Conservation (phyloP, 2,113 vertebrate species). For the Corydoras maculifer region DNA sequence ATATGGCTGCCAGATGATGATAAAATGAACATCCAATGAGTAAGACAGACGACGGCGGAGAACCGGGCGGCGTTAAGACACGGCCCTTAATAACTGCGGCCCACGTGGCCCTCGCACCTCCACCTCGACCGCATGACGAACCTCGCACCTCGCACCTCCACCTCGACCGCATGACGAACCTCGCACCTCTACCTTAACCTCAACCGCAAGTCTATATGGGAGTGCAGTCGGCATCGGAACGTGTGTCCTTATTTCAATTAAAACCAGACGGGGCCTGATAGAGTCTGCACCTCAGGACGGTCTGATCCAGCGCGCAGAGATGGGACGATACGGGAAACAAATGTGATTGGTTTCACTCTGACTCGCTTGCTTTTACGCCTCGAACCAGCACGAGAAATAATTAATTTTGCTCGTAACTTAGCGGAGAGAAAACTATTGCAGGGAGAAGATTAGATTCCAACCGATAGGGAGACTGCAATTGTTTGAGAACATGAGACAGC, state of each 20-base stretch:
- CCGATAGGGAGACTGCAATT: too few relatives aligned
- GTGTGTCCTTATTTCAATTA: constrained; percentile 64
- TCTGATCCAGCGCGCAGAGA: constrained; percentile 48
- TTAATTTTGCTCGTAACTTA: constrained; percentile 39
- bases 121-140: neutral
- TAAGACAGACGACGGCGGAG: constrained; percentile 28
- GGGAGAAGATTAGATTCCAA: too few relatives aligned
- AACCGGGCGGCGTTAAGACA: too few relatives aligned
- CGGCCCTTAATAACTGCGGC: constrained; percentile 20
- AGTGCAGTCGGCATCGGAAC: constrained; percentile 42
- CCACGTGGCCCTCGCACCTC: constrained; percentile 17
- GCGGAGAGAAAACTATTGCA: too few relatives aligned
- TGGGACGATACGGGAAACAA: constrained; percentile 55
- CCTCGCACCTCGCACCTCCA: constrained; percentile 3
- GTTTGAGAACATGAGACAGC: too few relatives aligned
- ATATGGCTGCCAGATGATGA: constrained; percentile 49
- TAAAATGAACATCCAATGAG: constrained; percentile 47
- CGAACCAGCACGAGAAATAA: constrained; percentile 47
- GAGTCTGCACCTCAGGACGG: constrained; percentile 53
- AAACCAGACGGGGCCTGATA: constrained; percentile 50
- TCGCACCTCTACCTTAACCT: constrained; percentile 31
- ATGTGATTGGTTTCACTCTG: constrained; percentile 59
- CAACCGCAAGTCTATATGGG: constrained; percentile 43
- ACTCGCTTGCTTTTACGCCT: constrained; percentile 50
- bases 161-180: neutral